Conservation (phyloP, 2,797 vertebrate genomes). For the Dromococcyx pavoninus region DNA sequence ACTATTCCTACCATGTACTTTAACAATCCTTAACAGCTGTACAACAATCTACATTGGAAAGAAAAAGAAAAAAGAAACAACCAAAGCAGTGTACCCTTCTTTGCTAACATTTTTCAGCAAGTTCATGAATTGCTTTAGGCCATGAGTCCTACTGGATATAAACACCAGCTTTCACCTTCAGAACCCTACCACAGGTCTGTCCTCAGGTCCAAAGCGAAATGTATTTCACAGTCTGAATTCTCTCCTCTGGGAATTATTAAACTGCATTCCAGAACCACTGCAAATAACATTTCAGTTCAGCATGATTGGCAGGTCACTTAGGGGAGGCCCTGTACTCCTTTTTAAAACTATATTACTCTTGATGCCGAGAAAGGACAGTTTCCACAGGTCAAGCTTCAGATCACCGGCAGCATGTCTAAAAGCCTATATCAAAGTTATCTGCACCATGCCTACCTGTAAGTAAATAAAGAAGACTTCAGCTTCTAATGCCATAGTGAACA, state of each 20-base stretch:
- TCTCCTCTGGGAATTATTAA: constrained; percentile 27
- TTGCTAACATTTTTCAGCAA: background rate
- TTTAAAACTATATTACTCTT: constrained; percentile 40
- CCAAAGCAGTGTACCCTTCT: background rate
- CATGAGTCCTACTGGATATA: background rate
- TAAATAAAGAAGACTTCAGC: constrained; percentile 51
- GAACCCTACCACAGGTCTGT: background rate
- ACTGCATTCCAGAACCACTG: constrained; percentile 19
- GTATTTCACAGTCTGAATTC: constrained; percentile 29
- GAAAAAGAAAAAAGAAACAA: background rate
- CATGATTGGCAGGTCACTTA: constrained; percentile 43
- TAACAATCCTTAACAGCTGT: background rate
- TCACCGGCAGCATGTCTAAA: constrained; percentile 4
- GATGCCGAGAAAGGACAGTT: constrained; percentile 17
- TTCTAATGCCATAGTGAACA: constrained; percentile 23
- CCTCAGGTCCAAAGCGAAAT: background rate
- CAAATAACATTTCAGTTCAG: constrained; percentile 51
- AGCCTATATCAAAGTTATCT: constrained; percentile 39
- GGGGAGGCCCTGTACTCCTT: background rate
- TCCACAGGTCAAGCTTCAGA: constrained; percentile 39
- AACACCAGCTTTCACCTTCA: constrained; percentile 7
- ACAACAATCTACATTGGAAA: background rate
- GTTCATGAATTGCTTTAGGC: background rate
- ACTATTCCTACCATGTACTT: background rate
- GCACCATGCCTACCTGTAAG: background rate